Evolutionary conservation across 2,888 invertebrate genomes (phyloP), one percentile per base, ranked within the genome.

Genomic region (Perithous albicinctus): DNA sequence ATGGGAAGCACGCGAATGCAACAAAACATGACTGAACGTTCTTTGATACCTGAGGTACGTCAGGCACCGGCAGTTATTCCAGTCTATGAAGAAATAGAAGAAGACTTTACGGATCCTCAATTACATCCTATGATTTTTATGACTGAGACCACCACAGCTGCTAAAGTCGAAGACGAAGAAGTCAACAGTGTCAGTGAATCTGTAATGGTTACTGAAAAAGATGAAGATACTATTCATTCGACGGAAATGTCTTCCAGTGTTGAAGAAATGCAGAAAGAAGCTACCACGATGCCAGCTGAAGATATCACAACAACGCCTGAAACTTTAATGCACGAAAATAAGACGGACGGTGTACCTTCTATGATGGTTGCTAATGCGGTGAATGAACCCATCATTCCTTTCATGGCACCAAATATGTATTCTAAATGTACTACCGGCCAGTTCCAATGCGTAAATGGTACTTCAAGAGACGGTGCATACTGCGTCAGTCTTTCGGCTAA

Each of bases 391-490:
- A 26, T 32, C 29, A 32, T 75, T 63, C 15, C 69, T 70, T 59
- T 77, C 43, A 46, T 64, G 64, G 12, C 72, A 3, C 75, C 85
- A 15, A 85, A 69, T 15, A 78, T 88, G 15, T 94, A 94, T 85
- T 93, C 94, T 0, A 94, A 94, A 89, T 95, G 95, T 85, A 93
- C 93, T 29, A 90, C 93, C 48, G 94, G 94, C 0, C 94, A 95
- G 88, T 95, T 95, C 87, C 94, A 95, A 86, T 95, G 95, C 85
- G 83, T 88, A 0, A 95, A 95, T 85, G 95, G 95, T 15, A 95
- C 95, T 0, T 93, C 95, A 0, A 93, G 93, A 82, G 94, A 95
- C 85, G 94, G 95, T 3, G 94, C 94, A 35, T 94, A 94, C 80
- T 95, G 95, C 86, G 94, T 95, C 7, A 91, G 93, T 63, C 89